phyloP scores from a whole-genome alignment of 1,140 invertebrate genomes.

The Bradysia coprophila region DNA sequence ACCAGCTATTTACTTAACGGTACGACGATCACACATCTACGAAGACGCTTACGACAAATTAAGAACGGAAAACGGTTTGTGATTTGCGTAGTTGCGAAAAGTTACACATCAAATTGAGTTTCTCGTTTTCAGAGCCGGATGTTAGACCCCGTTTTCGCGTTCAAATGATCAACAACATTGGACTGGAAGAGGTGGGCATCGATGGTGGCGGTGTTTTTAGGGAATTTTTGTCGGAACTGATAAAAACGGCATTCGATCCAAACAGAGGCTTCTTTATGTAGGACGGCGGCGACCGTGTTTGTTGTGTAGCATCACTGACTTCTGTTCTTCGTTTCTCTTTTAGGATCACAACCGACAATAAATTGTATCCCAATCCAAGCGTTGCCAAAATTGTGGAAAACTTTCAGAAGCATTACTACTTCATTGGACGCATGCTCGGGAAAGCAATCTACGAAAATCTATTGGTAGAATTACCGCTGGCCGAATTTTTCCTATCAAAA shows the following conservation, averaged over 20 bases:
- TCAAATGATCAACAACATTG: slow-evolving; percentile 75
- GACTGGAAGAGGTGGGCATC: slow-evolving; percentile 85
- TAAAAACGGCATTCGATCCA: slow-evolving; percentile 93
- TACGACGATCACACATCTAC: slow-evolving; percentile 82
- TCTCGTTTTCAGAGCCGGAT: slow-evolving; percentile 51
- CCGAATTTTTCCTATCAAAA: slow-evolving; percentile 83
- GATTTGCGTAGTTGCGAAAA: not conserved
- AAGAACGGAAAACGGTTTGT: slow-evolving; percentile 66
- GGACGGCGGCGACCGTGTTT: slow-evolving; percentile 5
- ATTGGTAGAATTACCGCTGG: slow-evolving; percentile 82
- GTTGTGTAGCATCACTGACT: not conserved
- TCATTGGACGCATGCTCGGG: slow-evolving; percentile 86
- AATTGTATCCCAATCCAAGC: slow-evolving; percentile 89
- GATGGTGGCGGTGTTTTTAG: slow-evolving; percentile 87
- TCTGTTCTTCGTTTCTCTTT: not conserved
- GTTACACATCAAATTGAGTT: slow-evolving; percentile 2
- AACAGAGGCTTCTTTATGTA: slow-evolving; percentile 79
- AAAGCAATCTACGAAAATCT: slow-evolving; percentile 95
- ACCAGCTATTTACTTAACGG: slow-evolving; percentile 56
- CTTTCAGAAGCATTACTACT: slow-evolving; percentile 83
- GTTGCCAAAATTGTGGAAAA: slow-evolving; percentile 68
- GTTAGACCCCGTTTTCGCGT: slow-evolving; percentile 70
- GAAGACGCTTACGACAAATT: slow-evolving; percentile 95
- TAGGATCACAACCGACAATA: slow-evolving; percentile 73
- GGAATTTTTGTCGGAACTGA: slow-evolving; percentile 77